Conservation (phyloP, 2,797 vertebrate species). For the Sciurus carolinensis region DNA sequence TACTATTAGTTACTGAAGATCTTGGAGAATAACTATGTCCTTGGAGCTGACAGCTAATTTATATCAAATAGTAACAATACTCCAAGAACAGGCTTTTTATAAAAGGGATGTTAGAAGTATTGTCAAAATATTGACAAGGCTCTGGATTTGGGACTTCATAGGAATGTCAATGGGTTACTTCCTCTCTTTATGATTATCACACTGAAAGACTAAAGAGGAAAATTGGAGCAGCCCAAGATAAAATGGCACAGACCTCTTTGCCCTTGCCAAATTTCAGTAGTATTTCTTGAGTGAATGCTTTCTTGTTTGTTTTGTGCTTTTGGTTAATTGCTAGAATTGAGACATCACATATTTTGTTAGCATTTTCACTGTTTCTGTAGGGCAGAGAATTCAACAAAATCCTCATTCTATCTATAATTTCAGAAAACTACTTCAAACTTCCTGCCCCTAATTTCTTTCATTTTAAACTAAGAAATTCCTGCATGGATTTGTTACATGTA, state of each 20-base stretch:
- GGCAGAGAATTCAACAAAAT: not conserved
- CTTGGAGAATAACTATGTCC: no score
- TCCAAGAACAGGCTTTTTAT: not conserved
- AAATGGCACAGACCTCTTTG: fast-evolving
- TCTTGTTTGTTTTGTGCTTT: not conserved
- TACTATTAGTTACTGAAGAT: not conserved
- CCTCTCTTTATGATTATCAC: not conserved
- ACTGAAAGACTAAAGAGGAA: fast-evolving
- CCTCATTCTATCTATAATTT: not conserved
- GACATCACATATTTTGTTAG: not conserved
- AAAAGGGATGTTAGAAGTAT: no score
- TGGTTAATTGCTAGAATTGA: not conserved
- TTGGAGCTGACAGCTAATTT: not conserved
- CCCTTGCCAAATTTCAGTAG: not conserved
- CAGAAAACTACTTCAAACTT: not conserved
- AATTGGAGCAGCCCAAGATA: not conserved
- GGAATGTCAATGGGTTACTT: no score
- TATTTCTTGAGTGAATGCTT: not conserved
- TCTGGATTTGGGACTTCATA: not conserved
- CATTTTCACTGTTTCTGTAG: not conserved
- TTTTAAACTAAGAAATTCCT: not conserved
- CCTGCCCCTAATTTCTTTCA: not conserved
- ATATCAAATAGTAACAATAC: not conserved
- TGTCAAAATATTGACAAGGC: not conserved
- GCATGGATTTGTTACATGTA: not conserved